Percentiles rank a stretch among this genome's conserved stretches.
Conservation (phyloP, 1,140 invertebrate genomes). For the Carposina sasakii region DNA sequence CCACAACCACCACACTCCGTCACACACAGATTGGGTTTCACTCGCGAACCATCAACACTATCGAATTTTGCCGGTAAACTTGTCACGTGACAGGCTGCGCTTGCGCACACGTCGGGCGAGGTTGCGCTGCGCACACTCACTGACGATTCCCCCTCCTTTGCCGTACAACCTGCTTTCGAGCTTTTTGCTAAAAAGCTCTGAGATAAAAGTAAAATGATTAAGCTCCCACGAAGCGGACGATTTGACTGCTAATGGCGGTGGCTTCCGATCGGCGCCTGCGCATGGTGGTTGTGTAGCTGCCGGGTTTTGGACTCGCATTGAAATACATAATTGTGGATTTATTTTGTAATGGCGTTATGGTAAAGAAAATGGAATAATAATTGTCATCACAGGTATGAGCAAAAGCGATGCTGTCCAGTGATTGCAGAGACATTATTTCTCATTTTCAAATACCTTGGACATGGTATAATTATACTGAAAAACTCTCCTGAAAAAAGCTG, state of each 20-base stretch:
- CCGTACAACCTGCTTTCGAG: slow-evolving; percentile 28
- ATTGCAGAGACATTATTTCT: too few relatives aligned
- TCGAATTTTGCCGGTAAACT: not conserved
- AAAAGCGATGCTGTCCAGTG: too few relatives aligned
- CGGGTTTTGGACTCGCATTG: too few relatives aligned
- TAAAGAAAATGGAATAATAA: too few relatives aligned
- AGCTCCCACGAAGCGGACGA: slow-evolving; percentile 19
- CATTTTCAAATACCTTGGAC: too few relatives aligned
- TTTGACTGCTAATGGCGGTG: slow-evolving; percentile 6
- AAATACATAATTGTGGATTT: too few relatives aligned
- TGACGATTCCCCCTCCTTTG: slow-evolving; percentile 22
- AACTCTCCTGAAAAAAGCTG: too few relatives aligned
- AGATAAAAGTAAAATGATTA: slow-evolving; percentile 35
- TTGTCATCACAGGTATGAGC: too few relatives aligned
- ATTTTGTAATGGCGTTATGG: too few relatives aligned
- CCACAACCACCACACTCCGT: slow-evolving; percentile 1
- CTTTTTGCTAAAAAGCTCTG: slow-evolving; percentile 42
- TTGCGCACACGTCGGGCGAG: slow-evolving; percentile 20
- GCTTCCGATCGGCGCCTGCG: slow-evolving; percentile 18
- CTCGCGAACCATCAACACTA: slow-evolving; percentile 6
- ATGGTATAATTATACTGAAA: too few relatives aligned
- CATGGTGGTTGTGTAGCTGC: too few relatives aligned
- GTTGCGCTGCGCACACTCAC: slow-evolving; percentile 42
- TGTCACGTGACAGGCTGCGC: slow-evolving; percentile 5
- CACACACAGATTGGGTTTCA: slow-evolving; percentile 8